Conservation (phyloP, 2,888 invertebrate genomes). For the Stenotaenia linearis region DNA sequence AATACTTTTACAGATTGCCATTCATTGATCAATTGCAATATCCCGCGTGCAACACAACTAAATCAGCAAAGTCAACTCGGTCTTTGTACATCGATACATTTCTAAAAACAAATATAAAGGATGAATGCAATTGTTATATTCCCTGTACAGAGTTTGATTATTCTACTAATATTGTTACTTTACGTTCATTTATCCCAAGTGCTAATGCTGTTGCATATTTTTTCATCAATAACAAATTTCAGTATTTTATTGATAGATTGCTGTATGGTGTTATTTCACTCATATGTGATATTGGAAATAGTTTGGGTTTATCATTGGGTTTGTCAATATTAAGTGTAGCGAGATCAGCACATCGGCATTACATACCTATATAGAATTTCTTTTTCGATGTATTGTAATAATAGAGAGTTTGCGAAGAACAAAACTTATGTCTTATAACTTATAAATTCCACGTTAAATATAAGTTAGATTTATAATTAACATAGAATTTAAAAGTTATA, state of each 20-base stretch:
- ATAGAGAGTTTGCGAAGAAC: too few species aligned
- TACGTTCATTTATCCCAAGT: too few species aligned
- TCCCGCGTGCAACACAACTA: neutral
- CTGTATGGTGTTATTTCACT: neutral
- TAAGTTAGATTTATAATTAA: too few species aligned
- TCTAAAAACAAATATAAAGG: neutral
- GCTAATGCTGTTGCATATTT: neutral
- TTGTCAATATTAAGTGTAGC: neutral
- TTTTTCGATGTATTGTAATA: too few species aligned
- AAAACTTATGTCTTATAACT: too few species aligned
- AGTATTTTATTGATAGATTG: neutral
- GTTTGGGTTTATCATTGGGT: neutral
- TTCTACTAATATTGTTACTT: too few species aligned
- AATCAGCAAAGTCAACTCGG: neutral
- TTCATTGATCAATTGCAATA: neutral
- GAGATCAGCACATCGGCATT: too few species aligned
- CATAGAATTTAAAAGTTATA: too few species aligned
- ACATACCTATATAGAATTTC: too few species aligned
- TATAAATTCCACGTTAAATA: too few species aligned
- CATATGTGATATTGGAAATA: neutral
- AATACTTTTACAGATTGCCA: neutral
- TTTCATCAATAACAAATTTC: neutral
- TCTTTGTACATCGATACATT: neutral
- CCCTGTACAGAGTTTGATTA: neutral
- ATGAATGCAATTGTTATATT: neutral